Evolutionary conservation across 2,797 vertebrate genomes (phyloP).

Genomic region (Smutsia gigantea): DNA sequence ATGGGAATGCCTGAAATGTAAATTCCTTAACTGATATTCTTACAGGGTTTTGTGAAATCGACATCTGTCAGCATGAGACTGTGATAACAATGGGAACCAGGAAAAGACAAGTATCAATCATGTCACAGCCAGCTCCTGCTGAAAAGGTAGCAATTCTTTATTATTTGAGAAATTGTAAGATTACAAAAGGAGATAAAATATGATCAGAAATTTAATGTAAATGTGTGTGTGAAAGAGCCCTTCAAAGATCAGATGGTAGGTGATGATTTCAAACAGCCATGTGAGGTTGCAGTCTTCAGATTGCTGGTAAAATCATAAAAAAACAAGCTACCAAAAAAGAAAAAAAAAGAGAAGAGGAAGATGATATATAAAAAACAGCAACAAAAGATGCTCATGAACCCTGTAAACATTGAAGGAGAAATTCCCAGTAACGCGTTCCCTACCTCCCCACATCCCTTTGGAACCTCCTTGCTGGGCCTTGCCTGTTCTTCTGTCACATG

Average conservation of each 20-base stretch:
- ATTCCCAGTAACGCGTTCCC: not conserved
- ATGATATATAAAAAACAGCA: not conserved
- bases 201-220: not conserved
- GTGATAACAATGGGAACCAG: not conserved
- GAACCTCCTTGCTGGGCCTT: not conserved
- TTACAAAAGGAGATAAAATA: not conserved
- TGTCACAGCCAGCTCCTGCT: not conserved
- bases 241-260: not conserved
- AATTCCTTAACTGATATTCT: not conserved
- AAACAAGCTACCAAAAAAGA: not conserved
- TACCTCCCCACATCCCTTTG: not conserved
- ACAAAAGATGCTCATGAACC: not conserved
- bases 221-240: not conserved
- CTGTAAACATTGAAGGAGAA: not conserved
- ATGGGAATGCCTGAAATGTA: not conserved
- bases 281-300: not conserved
- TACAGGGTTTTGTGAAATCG: not conserved
- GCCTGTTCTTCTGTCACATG: not conserved
- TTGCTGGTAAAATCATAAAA: not conserved
- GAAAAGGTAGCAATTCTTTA: not conserved
- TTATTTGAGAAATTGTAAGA: not conserved
- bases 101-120: not conserved
- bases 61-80: not conserved
- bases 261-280: not conserved
- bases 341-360: too few relatives aligned